These are phyloP conservation scores for Phrixothrix hirtus DNA, from an alignment of 2,888 invertebrate species.

Conservation along the genomic window DNA sequence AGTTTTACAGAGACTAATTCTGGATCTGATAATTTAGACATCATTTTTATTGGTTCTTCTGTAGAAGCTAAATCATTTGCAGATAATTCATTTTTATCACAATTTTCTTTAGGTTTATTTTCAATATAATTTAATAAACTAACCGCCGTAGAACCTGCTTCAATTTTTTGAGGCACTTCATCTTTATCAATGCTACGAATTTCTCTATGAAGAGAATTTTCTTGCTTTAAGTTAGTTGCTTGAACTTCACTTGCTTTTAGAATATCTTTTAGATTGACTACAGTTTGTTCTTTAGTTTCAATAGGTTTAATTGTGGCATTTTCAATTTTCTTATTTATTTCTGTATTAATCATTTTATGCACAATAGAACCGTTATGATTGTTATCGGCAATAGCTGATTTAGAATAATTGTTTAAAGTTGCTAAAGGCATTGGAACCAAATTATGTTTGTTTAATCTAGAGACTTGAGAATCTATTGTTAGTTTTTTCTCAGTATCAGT, in stretches of 20 bases:
- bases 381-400: background rate
- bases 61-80: constrained; percentile 3
- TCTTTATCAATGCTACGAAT: constrained; percentile 1
- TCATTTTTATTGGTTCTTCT: constrained; percentile 16
- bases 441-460: constrained; percentile 6
- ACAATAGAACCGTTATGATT: background rate
- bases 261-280: background rate
- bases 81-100: constrained; percentile 3
- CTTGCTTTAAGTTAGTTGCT: background rate
- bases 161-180: too few relatives aligned
- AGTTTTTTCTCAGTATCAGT: constrained; percentile 2
- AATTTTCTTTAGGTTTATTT: background rate
- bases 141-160: too few relatives aligned
- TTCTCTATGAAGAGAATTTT: constrained; percentile 3
- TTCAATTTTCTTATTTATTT: background rate
- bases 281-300: background rate
- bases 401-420: constrained; percentile 5
- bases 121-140: too few relatives aligned
- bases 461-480: constrained; percentile 5
- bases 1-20: constrained; percentile 25
- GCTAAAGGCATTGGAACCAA: constrained; percentile 10
- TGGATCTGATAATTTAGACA: constrained; percentile 20
- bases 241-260: constrained; percentile 7
- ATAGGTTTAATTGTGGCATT: too few relatives aligned
- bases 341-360: background rate